Evolutionary conservation across 2,797 vertebrate genomes (phyloP).

Genomic region (Pagetopsis macropterus): DNA sequence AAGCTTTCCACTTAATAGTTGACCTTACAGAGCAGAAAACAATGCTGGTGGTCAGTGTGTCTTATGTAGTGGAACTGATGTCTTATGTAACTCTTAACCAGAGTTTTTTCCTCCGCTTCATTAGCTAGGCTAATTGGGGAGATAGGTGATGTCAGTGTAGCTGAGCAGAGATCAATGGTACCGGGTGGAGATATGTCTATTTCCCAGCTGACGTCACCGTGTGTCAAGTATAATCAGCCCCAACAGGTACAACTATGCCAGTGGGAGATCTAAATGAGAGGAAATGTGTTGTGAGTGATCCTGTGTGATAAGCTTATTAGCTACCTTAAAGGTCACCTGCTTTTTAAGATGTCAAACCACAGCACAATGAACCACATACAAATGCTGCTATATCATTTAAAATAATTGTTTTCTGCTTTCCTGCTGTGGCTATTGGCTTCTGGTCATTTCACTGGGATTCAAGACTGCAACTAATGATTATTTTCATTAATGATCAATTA

Average conservation of each 20-base stretch:
- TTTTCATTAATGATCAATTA: neutral
- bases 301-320: neutral
- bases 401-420: slow-evolving; percentile 4
- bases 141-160: slow-evolving; percentile 48
- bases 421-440: neutral
- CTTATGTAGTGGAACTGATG: slow-evolving; percentile 61
- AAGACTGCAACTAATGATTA: neutral
- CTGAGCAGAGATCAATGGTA: slow-evolving; percentile 50
- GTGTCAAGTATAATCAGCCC: slow-evolving; percentile 4
- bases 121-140: slow-evolving; percentile 69
- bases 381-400: neutral
- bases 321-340: slow-evolving; percentile 1
- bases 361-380: neutral
- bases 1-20: slow-evolving; percentile 38
- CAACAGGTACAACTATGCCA: slow-evolving; percentile 1
- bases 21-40: slow-evolving; percentile 55
- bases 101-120: slow-evolving; percentile 54
- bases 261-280: neutral
- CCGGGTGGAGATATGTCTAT: slow-evolving; percentile 33
- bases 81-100: slow-evolving; percentile 56
- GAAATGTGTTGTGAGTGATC: slow-evolving; percentile 9
- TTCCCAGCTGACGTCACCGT: slow-evolving; percentile 33
- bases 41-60: slow-evolving; percentile 38
- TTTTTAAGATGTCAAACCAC: neutral
- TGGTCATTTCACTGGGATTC: neutral